Conservation (phyloP, 2,113 vertebrate genomes). For the Lagopus muta region DNA sequence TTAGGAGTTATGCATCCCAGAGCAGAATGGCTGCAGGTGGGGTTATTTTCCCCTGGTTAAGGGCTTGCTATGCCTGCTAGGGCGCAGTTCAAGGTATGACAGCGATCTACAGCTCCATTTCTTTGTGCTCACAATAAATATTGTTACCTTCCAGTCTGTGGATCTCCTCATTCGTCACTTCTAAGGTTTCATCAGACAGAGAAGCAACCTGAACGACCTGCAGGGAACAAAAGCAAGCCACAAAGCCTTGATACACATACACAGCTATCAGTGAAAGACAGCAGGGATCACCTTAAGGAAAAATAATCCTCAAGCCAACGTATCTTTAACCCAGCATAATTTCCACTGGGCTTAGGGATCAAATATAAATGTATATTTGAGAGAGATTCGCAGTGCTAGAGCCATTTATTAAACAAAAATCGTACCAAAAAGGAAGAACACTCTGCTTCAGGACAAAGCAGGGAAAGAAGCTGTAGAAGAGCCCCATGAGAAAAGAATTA, state of each 20-base stretch:
- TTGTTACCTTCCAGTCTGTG: slow-evolving; percentile 82
- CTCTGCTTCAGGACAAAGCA: background rate
- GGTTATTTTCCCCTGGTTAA: background rate
- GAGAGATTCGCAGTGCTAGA: background rate
- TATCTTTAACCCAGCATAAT: background rate
- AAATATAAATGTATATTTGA: background rate
- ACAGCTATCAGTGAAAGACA: background rate
- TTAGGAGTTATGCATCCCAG: background rate
- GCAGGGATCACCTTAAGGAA: background rate
- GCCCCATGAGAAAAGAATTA: background rate
- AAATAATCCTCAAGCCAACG: background rate
- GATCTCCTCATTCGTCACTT: slow-evolving; percentile 78
- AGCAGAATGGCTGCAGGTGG: background rate
- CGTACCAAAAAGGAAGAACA: background rate
- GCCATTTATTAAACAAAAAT: background rate
- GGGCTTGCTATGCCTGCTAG: background rate
- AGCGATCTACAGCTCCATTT: background rate
- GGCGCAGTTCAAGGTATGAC: background rate
- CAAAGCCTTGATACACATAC: fast-evolving
- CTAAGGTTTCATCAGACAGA: slow-evolving; percentile 84
- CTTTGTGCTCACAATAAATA: background rate
- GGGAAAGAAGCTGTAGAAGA: background rate
- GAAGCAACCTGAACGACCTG: slow-evolving; percentile 93
- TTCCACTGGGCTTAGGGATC: background rate
- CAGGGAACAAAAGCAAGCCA: background rate